phyloP scores from a whole-genome alignment of 2,113 vertebrate species.

The Equus quagga region DNA sequence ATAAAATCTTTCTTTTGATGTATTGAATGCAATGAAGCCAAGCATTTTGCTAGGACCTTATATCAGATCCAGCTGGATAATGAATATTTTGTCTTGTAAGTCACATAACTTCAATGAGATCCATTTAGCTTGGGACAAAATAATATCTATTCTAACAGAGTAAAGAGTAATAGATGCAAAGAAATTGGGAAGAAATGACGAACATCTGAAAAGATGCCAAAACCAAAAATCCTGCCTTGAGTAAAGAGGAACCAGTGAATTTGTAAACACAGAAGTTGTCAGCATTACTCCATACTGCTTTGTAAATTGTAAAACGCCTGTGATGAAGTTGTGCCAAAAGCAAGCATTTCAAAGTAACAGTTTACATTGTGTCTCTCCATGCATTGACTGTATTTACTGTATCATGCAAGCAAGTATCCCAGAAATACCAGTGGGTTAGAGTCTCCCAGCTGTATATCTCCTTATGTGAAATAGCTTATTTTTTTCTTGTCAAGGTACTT shows the following conservation, averaged over 20 bases:
- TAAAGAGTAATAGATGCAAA: constrained; percentile 30
- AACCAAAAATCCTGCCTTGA: constrained; percentile 65
- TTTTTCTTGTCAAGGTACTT: constrained; percentile 49
- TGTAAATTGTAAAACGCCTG: constrained; percentile 79
- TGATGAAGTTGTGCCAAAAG: constrained; percentile 82
- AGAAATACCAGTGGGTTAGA: constrained; percentile 63
- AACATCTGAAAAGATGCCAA: constrained; percentile 72
- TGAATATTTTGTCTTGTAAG: constrained; percentile 3
- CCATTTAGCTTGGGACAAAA: constrained; percentile 29
- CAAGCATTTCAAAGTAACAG: constrained; percentile 76
- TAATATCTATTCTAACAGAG: constrained; percentile 3
- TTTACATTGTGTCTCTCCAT: constrained; percentile 80
- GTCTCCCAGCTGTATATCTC: constrained; percentile 75
- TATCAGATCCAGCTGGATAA: not conserved
- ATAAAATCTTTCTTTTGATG: not conserved
- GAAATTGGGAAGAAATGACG: constrained; percentile 47
- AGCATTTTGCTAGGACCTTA: not conserved
- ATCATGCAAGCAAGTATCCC: constrained; percentile 59
- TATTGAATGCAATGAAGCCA: not conserved
- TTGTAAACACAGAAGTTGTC: constrained; percentile 81
- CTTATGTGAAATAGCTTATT: constrained; percentile 58
- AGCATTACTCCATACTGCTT: constrained; percentile 78
- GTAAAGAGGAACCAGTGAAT: constrained; percentile 73
- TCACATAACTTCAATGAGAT: not conserved
- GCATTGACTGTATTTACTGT: constrained; percentile 67